A percentile compares a stretch with the other conserved stretches of the same genome.
Conservation (phyloP, 64 coral and sea anemone species). For the Stichodactyla mertensii region DNA sequence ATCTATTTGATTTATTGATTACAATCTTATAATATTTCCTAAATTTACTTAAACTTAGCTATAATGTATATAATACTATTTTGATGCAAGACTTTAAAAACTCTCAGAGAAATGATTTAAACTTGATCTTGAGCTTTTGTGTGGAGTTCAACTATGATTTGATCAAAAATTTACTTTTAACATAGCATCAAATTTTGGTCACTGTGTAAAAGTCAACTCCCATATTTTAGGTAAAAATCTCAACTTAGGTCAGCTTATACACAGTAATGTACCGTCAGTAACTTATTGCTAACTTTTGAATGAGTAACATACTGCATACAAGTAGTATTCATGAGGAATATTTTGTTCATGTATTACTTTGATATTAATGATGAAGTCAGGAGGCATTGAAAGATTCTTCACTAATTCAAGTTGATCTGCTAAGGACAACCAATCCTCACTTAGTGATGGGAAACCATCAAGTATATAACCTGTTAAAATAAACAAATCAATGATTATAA, state of each 20-base stretch:
- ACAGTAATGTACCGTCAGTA: no score
- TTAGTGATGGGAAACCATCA: constrained; percentile 94
- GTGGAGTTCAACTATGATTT: no score
- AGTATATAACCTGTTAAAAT: constrained; percentile 69
- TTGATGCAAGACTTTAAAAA: not conserved
- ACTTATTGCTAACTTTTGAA: no score
- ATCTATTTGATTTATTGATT: constrained; percentile 13
- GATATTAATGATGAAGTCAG: constrained; percentile 93
- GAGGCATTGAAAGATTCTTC: constrained; percentile 74
- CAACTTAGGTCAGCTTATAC: no score
- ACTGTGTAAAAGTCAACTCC: not conserved
- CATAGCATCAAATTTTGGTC: not conserved
- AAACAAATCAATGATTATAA: not conserved
- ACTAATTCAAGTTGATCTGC: constrained; percentile 95
- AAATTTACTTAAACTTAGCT: no score
- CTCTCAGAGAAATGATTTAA: no score
- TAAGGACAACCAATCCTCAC: constrained; percentile 95
- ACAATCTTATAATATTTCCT: no score
- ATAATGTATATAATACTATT: no score
- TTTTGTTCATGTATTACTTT: constrained; percentile 38
- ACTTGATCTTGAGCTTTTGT: no score
- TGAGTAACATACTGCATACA: no score
- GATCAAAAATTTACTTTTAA: not conserved
- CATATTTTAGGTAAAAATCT: no score
- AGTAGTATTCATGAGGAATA: not conserved